Evolutionary conservation across 1,140 invertebrate genomes (phyloP), one percentile per base, ranked within the genome.

Genomic region (Zaprionus gabonicus): DNA sequence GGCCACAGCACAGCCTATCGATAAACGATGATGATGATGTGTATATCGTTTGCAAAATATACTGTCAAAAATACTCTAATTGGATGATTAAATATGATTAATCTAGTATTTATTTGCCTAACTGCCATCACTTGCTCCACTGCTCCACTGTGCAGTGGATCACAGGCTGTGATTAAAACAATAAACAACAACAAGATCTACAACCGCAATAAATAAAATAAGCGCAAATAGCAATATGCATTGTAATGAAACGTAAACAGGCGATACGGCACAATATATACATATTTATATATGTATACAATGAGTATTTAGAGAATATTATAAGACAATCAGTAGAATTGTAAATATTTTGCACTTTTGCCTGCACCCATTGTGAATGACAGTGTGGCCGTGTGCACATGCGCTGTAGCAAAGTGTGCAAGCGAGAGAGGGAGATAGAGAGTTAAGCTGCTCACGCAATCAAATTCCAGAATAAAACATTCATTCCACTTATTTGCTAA

Each of bases 201-300:
- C 53, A 65, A 67, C 28, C 46, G 71, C 69, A 57, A 56, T 68
- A 80, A 70, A 75, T 74, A 82, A 67, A 71, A 73, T 76, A 72
- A 73, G 66, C 64, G 55, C 73, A 73, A 73, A 78, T 75, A 81
- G 36, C 75, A 82, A 83, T 78, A 68, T 81, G 80, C 65, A 87
- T 72, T 84, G 74, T 84, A 78, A 82, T 74, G 53, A 51, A 84
- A 84, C 53, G 84, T 83, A 84, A 87, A 88, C 84, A 88, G 69
- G 81, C 74, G 84, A 87, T 87, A 77, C 59, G 78, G 80, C 57
- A 78, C 53, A 63, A 69, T 68, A 62, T 55, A 58, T 57, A 46
- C 28, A 53, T 41, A 53, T 31, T 9, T 57, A 44, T 57, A 38
- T 25, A 53, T 57, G 34, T 28, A 63, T 10, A 34, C 9, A 34